A percentile compares a stretch with the other conserved stretches of the same genome.
phyloP scores from a whole-genome alignment of 2,797 vertebrate genomes.

The Sebastes trivittatus region DNA sequence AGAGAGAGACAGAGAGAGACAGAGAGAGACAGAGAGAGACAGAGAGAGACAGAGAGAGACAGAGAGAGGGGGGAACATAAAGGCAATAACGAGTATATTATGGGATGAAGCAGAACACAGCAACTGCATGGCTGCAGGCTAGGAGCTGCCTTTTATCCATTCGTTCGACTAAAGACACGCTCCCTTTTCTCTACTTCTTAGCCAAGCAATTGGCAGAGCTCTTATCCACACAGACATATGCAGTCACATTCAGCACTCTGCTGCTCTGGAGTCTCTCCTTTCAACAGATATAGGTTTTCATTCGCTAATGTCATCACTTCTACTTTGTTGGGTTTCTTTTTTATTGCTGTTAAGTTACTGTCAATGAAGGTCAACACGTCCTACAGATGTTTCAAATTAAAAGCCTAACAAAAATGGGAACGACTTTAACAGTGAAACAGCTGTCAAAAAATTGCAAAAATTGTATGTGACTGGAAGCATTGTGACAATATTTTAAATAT shows the following conservation, averaged over 20 bases:
- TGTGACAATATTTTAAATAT: background rate
- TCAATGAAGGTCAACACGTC: too few relatives aligned
- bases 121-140: slow-evolving; percentile 29
- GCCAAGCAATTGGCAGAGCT: background rate
- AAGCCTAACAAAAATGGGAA: background rate
- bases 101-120: slow-evolving; percentile 28
- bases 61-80: background rate
- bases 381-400: background rate
- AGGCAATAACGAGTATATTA: slow-evolving; percentile 18
- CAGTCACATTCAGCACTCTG: background rate
- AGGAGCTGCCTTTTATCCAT: slow-evolving; percentile 35
- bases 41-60: background rate
- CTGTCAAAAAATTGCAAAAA: background rate
- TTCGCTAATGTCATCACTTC: too few relatives aligned
- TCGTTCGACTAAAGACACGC: slow-evolving; percentile 23
- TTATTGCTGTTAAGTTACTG: too few relatives aligned
- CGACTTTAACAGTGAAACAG: background rate
- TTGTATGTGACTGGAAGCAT: background rate
- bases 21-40: background rate
- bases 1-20: background rate
- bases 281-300: background rate
- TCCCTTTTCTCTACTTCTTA: background rate
- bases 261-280: background rate
- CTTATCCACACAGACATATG: background rate
- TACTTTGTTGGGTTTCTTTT: too few relatives aligned